Base-by-base conservation (phyloP, 2,888 invertebrate genomes). In the Agelastica alni region DNA sequence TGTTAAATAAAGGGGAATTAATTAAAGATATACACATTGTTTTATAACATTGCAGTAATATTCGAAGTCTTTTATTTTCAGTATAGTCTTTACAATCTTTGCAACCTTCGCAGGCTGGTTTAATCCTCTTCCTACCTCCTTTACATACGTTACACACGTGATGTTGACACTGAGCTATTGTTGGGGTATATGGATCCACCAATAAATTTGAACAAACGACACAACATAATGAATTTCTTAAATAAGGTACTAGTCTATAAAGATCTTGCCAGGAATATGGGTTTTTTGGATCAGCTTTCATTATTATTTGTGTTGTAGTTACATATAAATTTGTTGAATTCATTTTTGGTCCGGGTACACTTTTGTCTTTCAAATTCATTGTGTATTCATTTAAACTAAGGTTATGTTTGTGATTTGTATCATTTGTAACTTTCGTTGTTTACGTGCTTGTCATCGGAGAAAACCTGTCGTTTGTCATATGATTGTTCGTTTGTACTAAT, bases 151-250 rank as follows among this genome's bases (percentile, higher is more conserved):
- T 86, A 76, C 95, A 95, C 30, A 95, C 89, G 78, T 92, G 90
- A 77, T 96, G 95, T 75, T 90, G 90, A 77, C 95, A 95, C 60
- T 85, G 85, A 2, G 86, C 85, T 66, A 85, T 86, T 13, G 83
- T 83, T 10, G 93, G 91, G 26, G 90, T 87, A 71, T 86, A 87
- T 4, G 95, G 94, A 71, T 91, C 88, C 63, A 86, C 86, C 51
- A 94, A 77, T 62, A 95, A 81, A 72, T 89, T 87, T 58, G 89
- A 88, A 77, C 96, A 96, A 49, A 94, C 93, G 51, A 89, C 91
- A 78, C 96, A 96, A 64, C 91, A 89, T 67, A 96, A 81, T 60
- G 91, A 88, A 75, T 92, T 91, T 53, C 93, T 83, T 71, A 95
- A 81, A 78, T 90, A 90, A 3, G 92, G 91, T 65, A 95, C 84